These are phyloP conservation scores for Gymnobelideus leadbeateri DNA, from an alignment of 2,113 vertebrate species.

Conservation along the genomic window DNA sequence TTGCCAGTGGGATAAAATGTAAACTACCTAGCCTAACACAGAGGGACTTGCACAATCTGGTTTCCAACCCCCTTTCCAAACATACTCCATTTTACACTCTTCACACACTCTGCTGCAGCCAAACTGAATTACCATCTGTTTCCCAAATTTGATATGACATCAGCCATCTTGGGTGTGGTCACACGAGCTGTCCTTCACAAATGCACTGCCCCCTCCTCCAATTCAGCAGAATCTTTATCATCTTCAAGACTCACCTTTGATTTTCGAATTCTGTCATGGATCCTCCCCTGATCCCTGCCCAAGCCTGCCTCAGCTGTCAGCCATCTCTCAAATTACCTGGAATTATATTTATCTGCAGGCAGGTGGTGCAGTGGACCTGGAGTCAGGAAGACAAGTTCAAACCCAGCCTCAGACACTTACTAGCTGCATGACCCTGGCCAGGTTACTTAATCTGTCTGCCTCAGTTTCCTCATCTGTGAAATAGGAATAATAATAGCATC, in stretches of 20 bases:
- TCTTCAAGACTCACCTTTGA: background rate
- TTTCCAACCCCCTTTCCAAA: background rate
- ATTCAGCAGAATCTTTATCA: background rate
- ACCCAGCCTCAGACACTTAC: too few species aligned
- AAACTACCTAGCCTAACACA: background rate
- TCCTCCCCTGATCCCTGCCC: background rate
- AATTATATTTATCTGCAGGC: too few species aligned
- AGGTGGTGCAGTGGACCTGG: too few species aligned
- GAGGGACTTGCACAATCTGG: background rate
- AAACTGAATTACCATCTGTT: background rate
- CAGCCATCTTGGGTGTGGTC: background rate
- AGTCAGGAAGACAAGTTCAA: too few species aligned
- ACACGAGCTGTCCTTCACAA: background rate
- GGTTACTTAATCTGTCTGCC: too few species aligned
- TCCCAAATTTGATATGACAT: background rate
- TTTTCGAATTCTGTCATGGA: background rate
- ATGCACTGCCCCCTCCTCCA: background rate
- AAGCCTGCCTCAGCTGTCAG: too few species aligned
- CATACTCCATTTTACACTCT: background rate
- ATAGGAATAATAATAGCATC: background rate
- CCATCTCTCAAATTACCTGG: too few species aligned
- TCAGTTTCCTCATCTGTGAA: background rate
- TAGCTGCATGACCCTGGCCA: too few species aligned
- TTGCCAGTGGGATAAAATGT: background rate
- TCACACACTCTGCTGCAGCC: background rate